Base-by-base conservation (phyloP, 2,113 vertebrate species). In the Sapayoa aenigma region DNA sequence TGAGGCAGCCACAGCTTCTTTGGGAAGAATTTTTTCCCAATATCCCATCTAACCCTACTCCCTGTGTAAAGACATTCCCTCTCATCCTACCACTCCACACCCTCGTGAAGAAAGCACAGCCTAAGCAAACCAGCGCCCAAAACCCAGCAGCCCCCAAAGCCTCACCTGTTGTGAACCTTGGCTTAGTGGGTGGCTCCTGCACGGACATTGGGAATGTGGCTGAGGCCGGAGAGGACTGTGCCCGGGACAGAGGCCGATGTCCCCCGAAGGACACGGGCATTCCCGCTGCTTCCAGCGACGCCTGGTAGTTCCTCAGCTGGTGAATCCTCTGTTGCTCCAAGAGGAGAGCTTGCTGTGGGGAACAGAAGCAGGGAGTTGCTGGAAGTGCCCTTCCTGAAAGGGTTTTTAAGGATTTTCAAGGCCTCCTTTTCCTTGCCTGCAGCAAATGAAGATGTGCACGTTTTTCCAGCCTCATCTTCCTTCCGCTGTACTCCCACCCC, bases 271-370 rank as follows among this genome's bases (percentile, higher is more conserved):
- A 99, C 74, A 98, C 98, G 0, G 99, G 98, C 87, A 99, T 96
- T 31, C 99, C 99, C 0, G 99, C 99, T 0, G 99, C 99, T 96
- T 99, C 99, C 98, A 99, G 98, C 1, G 99, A 99, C 0, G 99
- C 99, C 95, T 99, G 99, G 97, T 99, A 99, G 97, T 98, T 99
- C 96, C 99, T 98, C 97, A 99, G 97, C 97, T 99, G 99, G 96
- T 99, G 99, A 86, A 99, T 99, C 49, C 99, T 98, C 95, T 99
- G 99, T 97, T 99, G 99, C 95, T 99, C 99, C 95, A 99, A 96
- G 31, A 99, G 97, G 53, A 99, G 96, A 27, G 99, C 98, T 98
- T 99, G 99, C 99, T 99, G 98, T 46, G 83, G 76, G 62, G 44
- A 55, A 28, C 49, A 81, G 17, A 90, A 90, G 69, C 9, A 53